Evolutionary conservation across 1,140 invertebrate species (phyloP), one percentile per base, ranked within the genome.

Genomic region (Drosophila hydei): DNA sequence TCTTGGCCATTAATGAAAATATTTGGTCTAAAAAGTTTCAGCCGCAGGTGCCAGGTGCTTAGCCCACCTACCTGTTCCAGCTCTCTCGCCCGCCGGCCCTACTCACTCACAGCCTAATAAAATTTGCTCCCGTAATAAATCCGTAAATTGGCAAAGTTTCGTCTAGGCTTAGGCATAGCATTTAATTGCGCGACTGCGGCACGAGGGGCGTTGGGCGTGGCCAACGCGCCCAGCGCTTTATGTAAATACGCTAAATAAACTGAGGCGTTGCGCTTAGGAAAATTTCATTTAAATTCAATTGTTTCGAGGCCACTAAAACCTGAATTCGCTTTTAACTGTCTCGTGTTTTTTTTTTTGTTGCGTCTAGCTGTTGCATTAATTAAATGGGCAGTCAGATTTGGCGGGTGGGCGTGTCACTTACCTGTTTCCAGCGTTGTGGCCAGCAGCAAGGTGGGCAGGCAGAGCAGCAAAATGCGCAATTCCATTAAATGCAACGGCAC

Each of bases 391-490:
- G n/a, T 42, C 38, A 14, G 38, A 42, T 42, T 42, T 42, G n/a
- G 36, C 7, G 36, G 1, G 36, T 11, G 42, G 9, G 18, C 42
- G 42, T 43, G 42, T 16, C 6, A 83, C 90, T 73, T 59, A 92
- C 91, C 91, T 89, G 91, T 87, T 75, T 92, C 89, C 30, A 91
- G 52, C 45, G 91, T 92, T 64, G 91, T 91, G 69, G 91, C 91
- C 71, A 92, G 72, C 56, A 92, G 62, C 59, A 92, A 74, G 25
- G 91, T 91, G 59, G 91, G 91, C 75, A 92, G 78, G 77, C 90
- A 91, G 72, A 92, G 81, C 58, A 92, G 60, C 56, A 92, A 70
- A 36, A 92, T 75, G 38, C 90, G 84, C 45, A 91, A 73, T 80
- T 91, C 91, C 62, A 91, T 91, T 76, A 91, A 80, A 74, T 91